Percentiles rank a stretch among this genome's conserved stretches.
These are phyloP conservation scores for Aphis gossypii DNA, from an alignment of 1,140 invertebrate genomes.

Conservation along the genomic window DNA sequence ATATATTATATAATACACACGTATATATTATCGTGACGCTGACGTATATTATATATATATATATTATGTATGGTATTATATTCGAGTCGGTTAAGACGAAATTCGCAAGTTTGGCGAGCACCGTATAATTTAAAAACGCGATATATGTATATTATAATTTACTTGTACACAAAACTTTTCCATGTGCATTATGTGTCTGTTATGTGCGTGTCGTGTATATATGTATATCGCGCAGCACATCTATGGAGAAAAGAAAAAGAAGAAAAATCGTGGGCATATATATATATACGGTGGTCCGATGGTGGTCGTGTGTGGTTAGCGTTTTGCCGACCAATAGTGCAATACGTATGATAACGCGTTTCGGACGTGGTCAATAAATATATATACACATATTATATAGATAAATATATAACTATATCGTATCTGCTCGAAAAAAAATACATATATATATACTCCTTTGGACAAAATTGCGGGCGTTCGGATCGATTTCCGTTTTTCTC, in stretches of 20 bases:
- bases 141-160: neutral
- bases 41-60: neutral
- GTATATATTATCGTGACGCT: no score
- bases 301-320: neutral
- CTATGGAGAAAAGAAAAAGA: neutral
- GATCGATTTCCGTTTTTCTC: constrained; percentile 32
- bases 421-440: neutral
- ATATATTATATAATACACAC: neutral
- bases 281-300: neutral
- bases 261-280: neutral
- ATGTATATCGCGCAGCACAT: neutral
- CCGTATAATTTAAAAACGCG: neutral
- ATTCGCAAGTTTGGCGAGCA: neutral
- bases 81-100: neutral
- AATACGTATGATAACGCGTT: constrained; percentile 29
- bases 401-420: neutral
- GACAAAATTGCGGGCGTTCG: neutral
- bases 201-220: neutral
- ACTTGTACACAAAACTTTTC: neutral
- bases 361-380: neutral
- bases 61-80: neutral
- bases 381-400: neutral
- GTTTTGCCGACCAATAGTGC: neutral
- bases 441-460: neutral
- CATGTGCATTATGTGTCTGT: neutral